A percentile compares a stretch with the other conserved stretches of the same genome.
Evolutionary conservation across 2,113 vertebrate genomes (phyloP).

Genomic region (Typhlomys cinereus): DNA sequence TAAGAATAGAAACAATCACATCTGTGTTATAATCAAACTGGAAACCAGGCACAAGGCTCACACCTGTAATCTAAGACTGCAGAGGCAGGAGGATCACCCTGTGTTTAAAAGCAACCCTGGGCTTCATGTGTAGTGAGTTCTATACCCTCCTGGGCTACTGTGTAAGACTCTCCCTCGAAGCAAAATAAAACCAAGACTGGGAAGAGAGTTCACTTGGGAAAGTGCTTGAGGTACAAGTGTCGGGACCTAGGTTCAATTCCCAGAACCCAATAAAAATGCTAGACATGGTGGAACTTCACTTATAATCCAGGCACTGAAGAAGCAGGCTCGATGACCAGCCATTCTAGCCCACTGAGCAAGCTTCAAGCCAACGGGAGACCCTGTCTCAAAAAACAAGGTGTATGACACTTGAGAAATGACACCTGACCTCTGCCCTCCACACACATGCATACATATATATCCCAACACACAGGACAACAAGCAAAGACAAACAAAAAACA

Average conservation of each 20-base stretch:
- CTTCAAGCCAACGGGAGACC: not conserved
- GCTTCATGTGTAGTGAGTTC: no score
- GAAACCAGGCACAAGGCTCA: not conserved
- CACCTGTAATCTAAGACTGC: no score
- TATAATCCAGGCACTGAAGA: no score
- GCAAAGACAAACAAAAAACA: not conserved
- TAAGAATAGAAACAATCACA: no score
- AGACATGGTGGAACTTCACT: not conserved
- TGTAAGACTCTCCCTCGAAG: no score
- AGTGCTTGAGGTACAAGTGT: not conserved
- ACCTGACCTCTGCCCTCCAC: not conserved
- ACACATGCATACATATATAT: not conserved
- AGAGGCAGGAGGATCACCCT: no score
- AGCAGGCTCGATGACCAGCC: no score
- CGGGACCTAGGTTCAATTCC: not conserved
- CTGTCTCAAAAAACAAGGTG: not conserved
- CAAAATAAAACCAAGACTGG: no score
- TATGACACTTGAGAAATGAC: not conserved
- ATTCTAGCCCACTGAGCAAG: not conserved
- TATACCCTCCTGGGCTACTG: no score
- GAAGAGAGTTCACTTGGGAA: not conserved
- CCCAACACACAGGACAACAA: not conserved
- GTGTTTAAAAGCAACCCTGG: no score
- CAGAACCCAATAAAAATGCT: not conserved
- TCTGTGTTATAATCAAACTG: constrained; percentile 1